These are phyloP conservation scores for Centropus unirufus DNA, from an alignment of 2,113 vertebrate species.

Conservation along the genomic window DNA sequence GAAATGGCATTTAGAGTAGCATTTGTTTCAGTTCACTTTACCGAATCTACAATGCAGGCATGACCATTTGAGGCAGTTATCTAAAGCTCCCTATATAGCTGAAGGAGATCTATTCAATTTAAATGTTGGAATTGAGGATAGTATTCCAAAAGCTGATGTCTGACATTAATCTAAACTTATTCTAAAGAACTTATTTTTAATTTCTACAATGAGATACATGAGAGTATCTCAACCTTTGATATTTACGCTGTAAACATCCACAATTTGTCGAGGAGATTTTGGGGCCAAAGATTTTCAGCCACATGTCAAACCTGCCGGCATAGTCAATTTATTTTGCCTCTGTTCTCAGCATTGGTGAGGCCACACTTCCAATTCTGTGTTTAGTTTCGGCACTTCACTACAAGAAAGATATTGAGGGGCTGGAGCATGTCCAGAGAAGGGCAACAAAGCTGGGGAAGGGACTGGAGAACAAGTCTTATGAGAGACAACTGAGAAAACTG, in stretches of 20 bases:
- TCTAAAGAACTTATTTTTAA: neutral
- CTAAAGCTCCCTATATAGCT: neutral
- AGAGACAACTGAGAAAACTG: too few relatives aligned
- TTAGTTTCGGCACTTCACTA: too few relatives aligned
- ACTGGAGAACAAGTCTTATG: too few relatives aligned
- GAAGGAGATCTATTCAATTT: neutral
- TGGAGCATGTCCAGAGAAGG: too few relatives aligned
- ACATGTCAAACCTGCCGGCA: neutral
- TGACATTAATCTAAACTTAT: neutral
- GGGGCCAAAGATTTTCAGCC: neutral
- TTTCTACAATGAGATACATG: neutral
- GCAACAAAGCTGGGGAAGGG: too few relatives aligned
- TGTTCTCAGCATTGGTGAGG: too few relatives aligned
- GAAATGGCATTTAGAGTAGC: neutral
- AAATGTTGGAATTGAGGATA: rapidly evolving
- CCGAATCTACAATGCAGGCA: neutral
- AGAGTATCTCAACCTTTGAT: too few relatives aligned
- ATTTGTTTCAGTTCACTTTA: neutral
- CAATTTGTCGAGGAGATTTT: neutral
- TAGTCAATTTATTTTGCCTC: too few relatives aligned
- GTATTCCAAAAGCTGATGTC: neutral
- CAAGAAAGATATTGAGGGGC: too few relatives aligned
- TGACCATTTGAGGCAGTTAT: neutral
- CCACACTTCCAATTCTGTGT: too few relatives aligned
- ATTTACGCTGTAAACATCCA: neutral